Base-by-base conservation (phyloP, 2,888 invertebrate genomes). In the Anthophora plumipes region DNA sequence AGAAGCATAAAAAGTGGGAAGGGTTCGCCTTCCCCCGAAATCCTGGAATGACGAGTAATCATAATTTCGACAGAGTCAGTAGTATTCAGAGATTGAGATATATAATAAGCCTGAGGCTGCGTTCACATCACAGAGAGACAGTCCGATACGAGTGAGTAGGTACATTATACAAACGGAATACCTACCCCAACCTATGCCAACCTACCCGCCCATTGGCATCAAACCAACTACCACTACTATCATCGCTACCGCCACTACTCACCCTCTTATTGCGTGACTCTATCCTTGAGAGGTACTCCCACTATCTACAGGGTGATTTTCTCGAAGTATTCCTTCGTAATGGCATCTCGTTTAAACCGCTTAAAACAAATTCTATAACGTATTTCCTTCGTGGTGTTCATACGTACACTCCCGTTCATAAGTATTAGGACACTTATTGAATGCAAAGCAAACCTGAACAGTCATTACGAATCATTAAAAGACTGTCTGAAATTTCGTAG, bases 91-190 rank as follows among this genome's bases (percentile, higher is more conserved):
- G 90, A 85, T 83, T 66, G 83, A 71, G 82, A 83, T 87, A 91
- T 91, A 91, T 91, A 91, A 91, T 91, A 91, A 91, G 91, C 91
- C 91, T 84, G 87, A 88, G 91, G 91, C 91, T 87, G 82, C 88
- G 88, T 89, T 91, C 89, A 86, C 84, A 87, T 90, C 87, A 88
- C 75, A 89, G 86, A 86, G 85, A 89, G 84, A 88, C 83, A 86
- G 83, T 83, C 69, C 86, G 89, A 90, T 89, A 89, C 90, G 86
- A 89, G 85, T 90, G 89, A 90, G 86, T 89, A 88, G 88, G 88
- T 89, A 88, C 89, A 91, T 91, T 90, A 89, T 89, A 88, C 88
- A 90, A 89, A 90, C 89, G 90, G 88, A 88, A 89, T 90, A 89
- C 84, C 88, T 85, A 87, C 77, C 87, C 85, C 89, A 88, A 87